Evolutionary conservation across 2,888 invertebrate genomes (phyloP), one percentile per base, ranked within the genome.

Genomic region (Scaptomyza reducta): DNA sequence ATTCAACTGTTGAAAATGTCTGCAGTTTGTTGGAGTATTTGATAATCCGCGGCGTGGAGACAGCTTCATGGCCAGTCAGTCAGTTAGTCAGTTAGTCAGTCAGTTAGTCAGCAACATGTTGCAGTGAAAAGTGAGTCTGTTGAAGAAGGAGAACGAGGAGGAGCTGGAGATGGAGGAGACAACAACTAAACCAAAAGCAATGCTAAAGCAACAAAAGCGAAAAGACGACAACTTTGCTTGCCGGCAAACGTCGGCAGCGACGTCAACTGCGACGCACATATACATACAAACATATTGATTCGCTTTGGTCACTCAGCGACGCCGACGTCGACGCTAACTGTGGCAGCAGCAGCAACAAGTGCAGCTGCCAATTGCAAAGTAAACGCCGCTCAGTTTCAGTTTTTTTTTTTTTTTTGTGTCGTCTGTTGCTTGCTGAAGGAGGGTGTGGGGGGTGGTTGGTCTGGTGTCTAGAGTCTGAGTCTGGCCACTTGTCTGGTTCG

Each of bases 41-140:
- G 76, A 74, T 74, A 74, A 75, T 75, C 68, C 60, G 41, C 51
- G 14, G 18, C n/a, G 6, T 35, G 31, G 66, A 58, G 61, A 70
- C 76, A 63, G 58, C 63, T 71, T 62, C 56, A 75, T 47, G 76
- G 74, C 6, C 27, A 27, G 27, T 27, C 60, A 55, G 46, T 56
- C 59, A 70, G 70, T 69, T 41, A 41, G 33, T 56, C 49, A 64
- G 72, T 49, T 40, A 61, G 61, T 66, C 33, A 59, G 74, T 70
- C 60, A 70, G 74, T 74, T 74, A 75, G 74, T 63, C 82, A 68
- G 78, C 71, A 65, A 57, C 63, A 77, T 74, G 75, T 68, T 75
- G 78, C 74, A 57, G 79, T 75, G 74, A 79, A 83, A 83, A 86
- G 84, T 82, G 82, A 80, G 87, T 83, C 77, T 83, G 78, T 58